phyloP scores from a whole-genome alignment of 1,140 invertebrate species.

The Microvelia longipes region DNA sequence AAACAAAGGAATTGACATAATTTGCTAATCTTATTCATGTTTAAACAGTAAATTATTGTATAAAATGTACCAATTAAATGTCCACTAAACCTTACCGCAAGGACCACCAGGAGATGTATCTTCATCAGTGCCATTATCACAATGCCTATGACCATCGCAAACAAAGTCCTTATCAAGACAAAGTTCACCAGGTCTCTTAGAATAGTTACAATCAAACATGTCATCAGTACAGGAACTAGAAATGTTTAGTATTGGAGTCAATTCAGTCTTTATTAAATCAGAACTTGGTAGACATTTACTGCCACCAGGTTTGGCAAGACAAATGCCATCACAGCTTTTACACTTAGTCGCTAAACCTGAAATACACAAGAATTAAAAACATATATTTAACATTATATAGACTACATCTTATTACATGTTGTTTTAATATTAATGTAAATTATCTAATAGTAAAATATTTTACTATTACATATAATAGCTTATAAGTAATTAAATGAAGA shows the following conservation, averaged over 20 bases:
- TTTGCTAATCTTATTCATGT: no score
- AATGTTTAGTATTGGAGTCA: neutral
- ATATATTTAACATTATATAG: no score
- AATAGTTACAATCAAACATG: neutral
- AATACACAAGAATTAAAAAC: no score
- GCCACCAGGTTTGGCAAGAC: neutral
- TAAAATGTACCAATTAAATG: no score
- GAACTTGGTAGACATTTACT: neutral
- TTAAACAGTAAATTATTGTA: no score
- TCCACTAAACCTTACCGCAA: no score
- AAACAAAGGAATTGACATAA: no score
- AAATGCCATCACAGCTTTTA: neutral
- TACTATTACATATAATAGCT: no score
- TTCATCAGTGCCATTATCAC: conserved; percentile 42
- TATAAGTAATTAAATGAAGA: no score
- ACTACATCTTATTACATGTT: no score
- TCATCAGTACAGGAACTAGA: neutral
- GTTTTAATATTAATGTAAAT: no score
- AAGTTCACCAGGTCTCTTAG: neutral
- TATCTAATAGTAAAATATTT: no score
- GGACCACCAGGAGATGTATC: conserved; percentile 30
- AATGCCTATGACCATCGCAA: conserved; percentile 44
- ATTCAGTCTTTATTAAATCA: neutral
- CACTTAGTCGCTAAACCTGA: neutral
- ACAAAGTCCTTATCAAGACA: conserved; percentile 9